A percentile compares a stretch with the other conserved stretches of the same genome.
Evolutionary conservation across 2,797 vertebrate species (phyloP).

Genomic region (Acipenser oxyrinchus): DNA sequence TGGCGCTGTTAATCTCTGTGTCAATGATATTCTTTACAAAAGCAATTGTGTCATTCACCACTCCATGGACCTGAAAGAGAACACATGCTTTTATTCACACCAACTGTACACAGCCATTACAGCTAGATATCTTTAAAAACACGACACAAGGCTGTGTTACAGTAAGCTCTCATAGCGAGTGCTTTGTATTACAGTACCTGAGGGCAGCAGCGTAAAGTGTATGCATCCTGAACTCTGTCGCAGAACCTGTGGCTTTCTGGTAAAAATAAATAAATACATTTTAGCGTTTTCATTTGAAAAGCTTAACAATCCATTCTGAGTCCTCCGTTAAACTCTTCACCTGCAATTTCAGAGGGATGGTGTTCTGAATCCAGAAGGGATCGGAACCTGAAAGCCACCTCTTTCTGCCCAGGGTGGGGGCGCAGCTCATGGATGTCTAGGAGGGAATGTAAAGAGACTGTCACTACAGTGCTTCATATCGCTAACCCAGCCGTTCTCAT

Average conservation of each 20-base stretch:
- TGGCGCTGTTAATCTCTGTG: conserved; percentile 33
- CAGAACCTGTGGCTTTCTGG: conserved; percentile 33
- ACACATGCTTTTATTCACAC: conserved; percentile 7
- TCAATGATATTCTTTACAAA: conserved; percentile 87
- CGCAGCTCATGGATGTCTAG: conserved; percentile 28
- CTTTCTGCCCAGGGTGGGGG: conserved; percentile 30
- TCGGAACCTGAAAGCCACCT: conserved; percentile 28
- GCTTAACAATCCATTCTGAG: background rate
- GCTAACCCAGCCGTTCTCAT: background rate
- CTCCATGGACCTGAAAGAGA: conserved; percentile 78
- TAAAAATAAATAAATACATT: conserved; percentile 8
- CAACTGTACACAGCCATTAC: background rate
- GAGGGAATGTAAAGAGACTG: background rate
- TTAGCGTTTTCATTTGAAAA: background rate
- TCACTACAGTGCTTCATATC: background rate
- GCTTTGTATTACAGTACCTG: conserved; percentile 23
- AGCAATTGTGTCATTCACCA: conserved; percentile 85
- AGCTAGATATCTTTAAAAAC: no score
- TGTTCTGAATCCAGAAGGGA: conserved; percentile 30
- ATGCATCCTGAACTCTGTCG: conserved; percentile 30
- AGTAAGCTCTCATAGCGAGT: background rate
- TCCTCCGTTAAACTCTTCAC: conserved; percentile 2
- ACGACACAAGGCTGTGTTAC: no score
- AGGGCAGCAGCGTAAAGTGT: conserved; percentile 33
- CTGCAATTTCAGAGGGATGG: conserved; percentile 31